phyloP scores from a whole-genome alignment of 2,888 invertebrate genomes.

The Lasius fuliginosus region DNA sequence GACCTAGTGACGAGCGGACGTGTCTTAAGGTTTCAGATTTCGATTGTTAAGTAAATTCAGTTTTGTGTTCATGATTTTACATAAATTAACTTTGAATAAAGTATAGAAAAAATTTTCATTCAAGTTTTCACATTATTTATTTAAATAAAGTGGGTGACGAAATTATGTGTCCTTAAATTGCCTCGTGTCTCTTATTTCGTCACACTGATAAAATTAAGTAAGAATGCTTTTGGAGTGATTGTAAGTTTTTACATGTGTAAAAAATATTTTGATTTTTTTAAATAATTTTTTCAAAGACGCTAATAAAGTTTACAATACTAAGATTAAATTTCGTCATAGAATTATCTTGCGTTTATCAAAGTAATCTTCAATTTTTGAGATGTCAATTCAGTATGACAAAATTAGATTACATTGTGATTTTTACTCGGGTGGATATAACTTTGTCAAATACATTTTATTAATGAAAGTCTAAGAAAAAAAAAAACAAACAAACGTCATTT shows the following conservation, averaged over 20 bases:
- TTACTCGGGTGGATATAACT: background rate
- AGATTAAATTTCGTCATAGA: background rate
- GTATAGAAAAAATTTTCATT: background rate
- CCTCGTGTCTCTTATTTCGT: background rate
- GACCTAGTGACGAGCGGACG: background rate
- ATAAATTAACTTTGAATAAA: background rate
- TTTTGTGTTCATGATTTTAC: background rate
- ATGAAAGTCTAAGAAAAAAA: too few species aligned
- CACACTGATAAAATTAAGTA: slow-evolving; percentile 3
- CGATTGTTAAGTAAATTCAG: background rate
- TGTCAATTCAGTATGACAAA: background rate
- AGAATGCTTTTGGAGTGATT: background rate
- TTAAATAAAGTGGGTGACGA: slow-evolving; percentile 2
- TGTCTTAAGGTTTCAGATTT: background rate
- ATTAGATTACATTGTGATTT: background rate
- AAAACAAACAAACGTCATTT: too few species aligned
- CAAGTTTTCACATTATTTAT: background rate
- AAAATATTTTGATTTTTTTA: slow-evolving; percentile 1
- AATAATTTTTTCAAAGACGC: background rate
- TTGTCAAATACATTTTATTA: background rate
- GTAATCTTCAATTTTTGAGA: slow-evolving; percentile 1
- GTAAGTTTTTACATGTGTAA: slow-evolving; percentile 1
- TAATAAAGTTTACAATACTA: slow-evolving; percentile 4
- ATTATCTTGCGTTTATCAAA: slow-evolving; percentile 7
- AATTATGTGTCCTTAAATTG: slow-evolving; percentile 7